These are phyloP conservation scores for Lepilemur ruficaudatus DNA, from an alignment of 2,797 vertebrate genomes.

Conservation along the genomic window DNA sequence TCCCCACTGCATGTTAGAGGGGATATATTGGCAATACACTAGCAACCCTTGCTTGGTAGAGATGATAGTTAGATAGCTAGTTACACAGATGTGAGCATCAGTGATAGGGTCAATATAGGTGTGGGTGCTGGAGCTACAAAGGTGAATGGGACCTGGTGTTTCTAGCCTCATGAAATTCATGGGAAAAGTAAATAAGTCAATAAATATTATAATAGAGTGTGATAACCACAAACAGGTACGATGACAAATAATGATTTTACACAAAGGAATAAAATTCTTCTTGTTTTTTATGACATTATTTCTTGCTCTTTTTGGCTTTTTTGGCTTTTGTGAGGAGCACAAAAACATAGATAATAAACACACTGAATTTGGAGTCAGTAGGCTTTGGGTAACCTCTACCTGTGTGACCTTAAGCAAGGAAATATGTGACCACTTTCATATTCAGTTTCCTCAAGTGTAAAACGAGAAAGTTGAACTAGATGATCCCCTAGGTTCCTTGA, in stretches of 20 bases:
- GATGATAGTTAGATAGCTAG: neutral
- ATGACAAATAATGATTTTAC: neutral
- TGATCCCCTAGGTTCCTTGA: neutral
- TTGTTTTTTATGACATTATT: neutral
- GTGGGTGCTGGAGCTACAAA: neutral
- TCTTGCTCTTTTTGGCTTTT: neutral
- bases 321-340: neutral
- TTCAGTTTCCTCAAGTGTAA: neutral
- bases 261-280: neutral
- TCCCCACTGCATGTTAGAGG: neutral
- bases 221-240: neutral
- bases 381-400: neutral
- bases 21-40: neutral
- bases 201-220: neutral
- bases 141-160: neutral
- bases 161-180: neutral
- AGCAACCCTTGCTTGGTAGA: neutral
- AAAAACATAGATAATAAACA: neutral
- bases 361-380: neutral
- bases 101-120: neutral
- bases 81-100: neutral
- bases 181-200: neutral
- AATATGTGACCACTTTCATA: neutral
- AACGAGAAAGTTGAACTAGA: neutral
- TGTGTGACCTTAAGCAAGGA: neutral